Conservation (phyloP, 2,888 invertebrate species). For the Zygothrica quintamaculata region DNA sequence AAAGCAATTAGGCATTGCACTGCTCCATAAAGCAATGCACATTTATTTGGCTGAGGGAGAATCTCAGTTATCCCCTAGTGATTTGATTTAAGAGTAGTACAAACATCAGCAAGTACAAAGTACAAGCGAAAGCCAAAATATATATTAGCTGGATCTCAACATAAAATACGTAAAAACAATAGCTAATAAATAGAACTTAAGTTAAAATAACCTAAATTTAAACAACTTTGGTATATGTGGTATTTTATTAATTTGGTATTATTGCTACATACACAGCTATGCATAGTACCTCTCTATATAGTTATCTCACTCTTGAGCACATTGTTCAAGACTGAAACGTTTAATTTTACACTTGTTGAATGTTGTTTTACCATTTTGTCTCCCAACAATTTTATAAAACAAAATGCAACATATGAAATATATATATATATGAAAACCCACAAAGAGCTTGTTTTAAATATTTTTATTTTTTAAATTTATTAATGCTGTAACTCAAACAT, state of each 20-base stretch:
- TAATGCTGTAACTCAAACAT: too few relatives aligned
- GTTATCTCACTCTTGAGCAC: slow-evolving; percentile 28
- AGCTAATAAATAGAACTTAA: slow-evolving; percentile 9
- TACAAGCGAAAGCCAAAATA: slow-evolving; percentile 36
- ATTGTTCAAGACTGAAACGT: neutral
- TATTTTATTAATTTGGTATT: slow-evolving; percentile 23
- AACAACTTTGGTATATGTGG: neutral
- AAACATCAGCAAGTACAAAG: slow-evolving; percentile 52
- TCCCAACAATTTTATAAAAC: too few relatives aligned
- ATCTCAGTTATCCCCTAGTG: slow-evolving; percentile 91
- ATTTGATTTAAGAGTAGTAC: slow-evolving; percentile 85
- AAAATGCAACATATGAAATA: too few relatives aligned
- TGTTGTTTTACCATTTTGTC: neutral
- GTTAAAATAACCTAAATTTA: slow-evolving; percentile 40
- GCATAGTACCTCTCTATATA: too few relatives aligned
- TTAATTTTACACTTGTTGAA: slow-evolving; percentile 23
- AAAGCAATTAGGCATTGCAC: slow-evolving; percentile 90
- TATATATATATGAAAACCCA: too few relatives aligned
- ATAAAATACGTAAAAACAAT: slow-evolving; percentile 3
- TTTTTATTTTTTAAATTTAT: too few relatives aligned
- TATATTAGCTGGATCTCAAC: slow-evolving; percentile 55
- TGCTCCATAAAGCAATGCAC: slow-evolving; percentile 92
- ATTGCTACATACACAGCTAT: neutral
- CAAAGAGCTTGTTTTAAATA: too few relatives aligned
- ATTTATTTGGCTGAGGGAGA: slow-evolving; percentile 95